Evolutionary conservation across 2,888 invertebrate genomes (phyloP), one percentile per base, ranked within the genome.

Genomic region (Cartodere bifasciata): DNA sequence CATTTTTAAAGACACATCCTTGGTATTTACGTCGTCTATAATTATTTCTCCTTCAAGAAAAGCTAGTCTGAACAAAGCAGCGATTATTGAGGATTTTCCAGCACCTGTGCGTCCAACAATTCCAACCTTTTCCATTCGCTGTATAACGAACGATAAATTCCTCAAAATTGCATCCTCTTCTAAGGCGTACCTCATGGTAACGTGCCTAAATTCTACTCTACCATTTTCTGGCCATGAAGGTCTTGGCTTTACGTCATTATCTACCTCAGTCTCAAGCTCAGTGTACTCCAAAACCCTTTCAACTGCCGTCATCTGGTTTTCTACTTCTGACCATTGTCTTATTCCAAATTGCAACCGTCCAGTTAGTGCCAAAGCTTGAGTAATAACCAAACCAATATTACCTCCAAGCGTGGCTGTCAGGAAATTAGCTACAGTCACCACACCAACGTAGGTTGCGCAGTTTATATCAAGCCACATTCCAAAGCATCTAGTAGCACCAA

Each of bases 231-330:
- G 86, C 86, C 86, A 86, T 1, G 68, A 64, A n/a, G 66, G 62
- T n/a, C 72, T 81, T 1, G 84, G 81, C 14, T 67, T 67, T 2
- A 67, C 65, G n/a, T 62, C 55, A 4, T 75, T 74, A 36, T 75
- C 71, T 4, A 38, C 36, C 42, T 58, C 57, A 13, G 46, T 44
- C 20, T 52, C 49, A 3, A 56, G 31, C 23, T 51, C 40, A 1
- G 47, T 53, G 31, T 58, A 58, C 39, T 59, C 58, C 7, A 55
- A 41, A 1, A 82, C 71, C 54, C 90, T 71, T 60, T 95, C 94
- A 0, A 94, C 92, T 4, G 85, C 80, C 3, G 84, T 87, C 85
- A 88, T 85, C 43, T 76, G 78, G 50, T 85, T 87, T 53, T 51
- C 52, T 11, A 50, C 55, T 55, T 90, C 88, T 0, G 88, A 84